Base-by-base conservation (phyloP, 2,797 vertebrate genomes). In the Chrosomus eos region DNA sequence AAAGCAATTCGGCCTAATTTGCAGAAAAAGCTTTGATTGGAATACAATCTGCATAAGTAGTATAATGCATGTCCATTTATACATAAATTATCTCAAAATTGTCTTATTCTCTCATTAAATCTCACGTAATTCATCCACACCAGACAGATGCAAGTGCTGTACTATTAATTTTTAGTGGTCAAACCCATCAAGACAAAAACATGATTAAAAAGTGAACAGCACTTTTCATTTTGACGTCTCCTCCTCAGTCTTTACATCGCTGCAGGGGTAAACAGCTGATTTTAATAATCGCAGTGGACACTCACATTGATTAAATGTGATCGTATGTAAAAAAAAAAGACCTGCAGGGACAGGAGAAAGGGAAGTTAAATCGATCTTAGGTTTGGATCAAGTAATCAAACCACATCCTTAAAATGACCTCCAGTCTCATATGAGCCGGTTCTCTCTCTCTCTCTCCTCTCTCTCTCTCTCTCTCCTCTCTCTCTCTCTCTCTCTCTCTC, bases 251-350 rank as follows among this genome's bases (percentile, higher is more conserved):
- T 75, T 75, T 36, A 19, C 7, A 8, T 45, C 16, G 8, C 58
- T 79, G 18, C n/a, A 31, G 58, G 76, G 55, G n/a, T 79, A 45
- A 79, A 79, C 51, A 19, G 0, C 53, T 19, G 4, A 3, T 77
- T 36, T n/a, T 77, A 43, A 77, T 62, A 40, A 55, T 75, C 73
- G 23, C 48, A 36, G 28, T 74, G 43, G 43, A 73, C 28, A 19
- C 13, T 43, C 6, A 18, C 31, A 18, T 5, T 58, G 55, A 78
- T 40, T 21, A 72, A 72, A 14, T 16, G 58, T 51, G 28, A 8
- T 23, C 7, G 13, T 33, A 53, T 53, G 18, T 21, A 11, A 58
- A n/a, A 11, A 58, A n/a, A 51, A 31, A 74, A 74, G 19, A 53
- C 48, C 43, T 73, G 5, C 26, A 51, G 71, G 26, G 16, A 28